Percentiles rank a stretch among this genome's conserved stretches.
These are phyloP conservation scores for Benthosema pterotum DNA, from an alignment of 2,797 vertebrate genomes.

Conservation along the genomic window DNA sequence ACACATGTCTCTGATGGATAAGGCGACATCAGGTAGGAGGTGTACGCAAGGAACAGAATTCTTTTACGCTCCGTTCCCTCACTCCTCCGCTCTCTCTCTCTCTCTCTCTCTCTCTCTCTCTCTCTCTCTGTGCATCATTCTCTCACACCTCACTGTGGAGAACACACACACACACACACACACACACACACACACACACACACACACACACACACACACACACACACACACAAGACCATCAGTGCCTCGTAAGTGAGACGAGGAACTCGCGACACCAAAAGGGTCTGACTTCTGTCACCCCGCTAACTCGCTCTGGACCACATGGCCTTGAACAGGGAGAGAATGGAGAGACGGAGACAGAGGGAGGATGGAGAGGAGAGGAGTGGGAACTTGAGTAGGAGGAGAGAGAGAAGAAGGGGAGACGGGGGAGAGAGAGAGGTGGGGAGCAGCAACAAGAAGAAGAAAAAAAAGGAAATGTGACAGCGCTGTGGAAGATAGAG, in stretches of 20 bases:
- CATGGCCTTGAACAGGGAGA: constrained; percentile 24
- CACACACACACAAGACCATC: too few relatives aligned
- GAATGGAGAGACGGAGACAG: constrained; percentile 32
- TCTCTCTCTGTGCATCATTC: too few relatives aligned
- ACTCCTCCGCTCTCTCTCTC: constrained; percentile 56
- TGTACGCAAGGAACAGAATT: constrained; percentile 58
- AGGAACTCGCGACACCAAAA: too few relatives aligned
- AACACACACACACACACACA: too few relatives aligned
- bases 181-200: too few relatives aligned
- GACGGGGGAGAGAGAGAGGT: background rate
- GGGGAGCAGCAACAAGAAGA: constrained; percentile 29
- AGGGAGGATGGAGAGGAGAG: constrained; percentile 15
- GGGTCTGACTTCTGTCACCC: too few relatives aligned
- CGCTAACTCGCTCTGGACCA: too few relatives aligned
- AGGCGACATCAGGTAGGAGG: constrained; percentile 68
- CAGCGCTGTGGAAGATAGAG: constrained; percentile 60
- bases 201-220: too few relatives aligned
- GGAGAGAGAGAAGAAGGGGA: constrained; percentile 52
- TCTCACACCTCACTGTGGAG: too few relatives aligned
- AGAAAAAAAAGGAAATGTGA: constrained; percentile 53
- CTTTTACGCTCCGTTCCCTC: constrained; percentile 54
- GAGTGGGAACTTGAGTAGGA: constrained; percentile 68
- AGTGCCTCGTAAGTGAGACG: too few relatives aligned
- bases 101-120: too few relatives aligned
- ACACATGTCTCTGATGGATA: constrained; percentile 35